Base-by-base conservation (phyloP, 1,140 invertebrate species). In the Potamilus streckersoni region DNA sequence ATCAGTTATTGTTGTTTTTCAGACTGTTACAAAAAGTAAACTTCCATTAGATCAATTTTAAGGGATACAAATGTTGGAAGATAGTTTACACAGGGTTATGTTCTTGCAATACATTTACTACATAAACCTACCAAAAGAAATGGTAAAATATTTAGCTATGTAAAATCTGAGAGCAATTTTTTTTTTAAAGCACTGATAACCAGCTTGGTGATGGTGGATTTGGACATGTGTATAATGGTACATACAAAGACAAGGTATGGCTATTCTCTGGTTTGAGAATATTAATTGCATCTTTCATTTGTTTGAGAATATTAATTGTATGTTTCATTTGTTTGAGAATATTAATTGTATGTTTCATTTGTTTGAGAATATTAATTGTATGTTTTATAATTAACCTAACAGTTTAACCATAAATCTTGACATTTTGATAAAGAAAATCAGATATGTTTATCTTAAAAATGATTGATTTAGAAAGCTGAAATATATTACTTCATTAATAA, bases 171-270 rank as follows among this genome's bases (percentile, higher is more conserved):
- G 12, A 31, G 58, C 19, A 16, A 19, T 57, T n/a, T 11, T 19
- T 69, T 14, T 17, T 73, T 78, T 80, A 61, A 69, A 87, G 86
- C 69, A 70, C 79, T 19, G 82, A 86, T 56, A 83, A 86, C 61
- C 61, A 83, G 64, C 70, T 87, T 58, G 86, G 86, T 69, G 84
- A 87, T 76, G 87, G 87, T 56, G 82, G 84, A 2, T 89, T 85
- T 84, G 88, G 87, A 19, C 76, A 79, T 73, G 88, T 89, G 12
- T 89, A 86, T 76, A 83, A 76, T 73, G 87, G 81, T 2, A 72
- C n/a, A 14, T 87, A 89, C 64, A 83, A 82, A 79, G 74, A 81
- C n/a, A 78, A 86, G 80, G 84, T 84, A 68, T 65, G 57, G 66
- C 20, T 6, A 17, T 23, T 31, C 15, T 66, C 5, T 66, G 11